phyloP scores from a whole-genome alignment of 2,113 vertebrate genomes.

The Trochalopteron elliotii region DNA sequence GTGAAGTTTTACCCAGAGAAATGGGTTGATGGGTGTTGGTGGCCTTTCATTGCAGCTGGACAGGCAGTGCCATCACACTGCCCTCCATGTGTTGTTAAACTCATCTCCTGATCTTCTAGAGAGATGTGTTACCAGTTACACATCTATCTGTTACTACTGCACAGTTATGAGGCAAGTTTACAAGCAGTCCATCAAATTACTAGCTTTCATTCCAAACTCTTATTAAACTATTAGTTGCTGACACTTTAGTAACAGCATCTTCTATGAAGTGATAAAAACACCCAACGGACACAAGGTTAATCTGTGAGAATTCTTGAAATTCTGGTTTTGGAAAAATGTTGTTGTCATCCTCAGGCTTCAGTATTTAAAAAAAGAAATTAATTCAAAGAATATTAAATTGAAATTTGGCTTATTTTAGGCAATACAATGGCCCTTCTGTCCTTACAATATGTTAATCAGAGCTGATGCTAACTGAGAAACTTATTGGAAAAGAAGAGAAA shows the following conservation, averaged over 20 bases:
- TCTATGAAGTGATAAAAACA: not conserved
- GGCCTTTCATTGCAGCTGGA: rapidly evolving
- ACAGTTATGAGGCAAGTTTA: not conserved
- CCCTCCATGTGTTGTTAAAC: not conserved
- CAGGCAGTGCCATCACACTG: rapidly evolving
- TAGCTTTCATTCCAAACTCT: not conserved
- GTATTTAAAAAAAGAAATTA: not conserved
- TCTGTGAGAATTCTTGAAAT: not conserved
- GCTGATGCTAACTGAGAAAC: not conserved
- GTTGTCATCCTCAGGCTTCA: not conserved
- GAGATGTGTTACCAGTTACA: not conserved
- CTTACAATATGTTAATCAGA: not conserved
- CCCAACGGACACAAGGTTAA: not conserved
- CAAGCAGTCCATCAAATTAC: not conserved
- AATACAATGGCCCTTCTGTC: not conserved
- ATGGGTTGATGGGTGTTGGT: rapidly evolving
- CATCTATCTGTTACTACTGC: not conserved
- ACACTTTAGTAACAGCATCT: not conserved
- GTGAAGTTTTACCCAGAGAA: not conserved
- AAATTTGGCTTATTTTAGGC: not conserved
- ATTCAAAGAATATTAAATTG: not conserved
- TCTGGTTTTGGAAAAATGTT: not conserved
- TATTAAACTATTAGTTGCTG: not conserved
- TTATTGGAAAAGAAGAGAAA: not conserved
- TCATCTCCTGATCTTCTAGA: not conserved